phyloP scores from a whole-genome alignment of 2,888 invertebrate species.

The Linyphia triangularis region DNA sequence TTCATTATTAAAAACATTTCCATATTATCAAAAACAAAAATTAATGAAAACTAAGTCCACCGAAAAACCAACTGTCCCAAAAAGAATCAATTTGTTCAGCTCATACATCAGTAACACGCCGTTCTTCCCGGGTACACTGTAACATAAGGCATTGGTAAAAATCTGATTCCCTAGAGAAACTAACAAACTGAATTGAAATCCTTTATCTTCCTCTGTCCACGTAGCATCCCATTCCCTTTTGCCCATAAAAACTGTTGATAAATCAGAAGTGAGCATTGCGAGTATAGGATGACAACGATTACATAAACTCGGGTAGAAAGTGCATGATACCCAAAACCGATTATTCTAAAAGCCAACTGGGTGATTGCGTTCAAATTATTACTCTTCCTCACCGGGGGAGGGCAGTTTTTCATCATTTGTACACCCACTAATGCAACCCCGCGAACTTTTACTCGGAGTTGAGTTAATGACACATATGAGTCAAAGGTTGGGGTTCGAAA shows the following conservation, averaged over 20 bases:
- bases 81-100: too few species aligned
- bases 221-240: background rate
- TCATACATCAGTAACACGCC: too few species aligned
- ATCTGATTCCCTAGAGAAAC: too few species aligned
- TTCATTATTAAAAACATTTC: too few species aligned
- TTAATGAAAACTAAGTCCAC: too few species aligned
- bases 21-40: too few species aligned
- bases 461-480: constrained; percentile 53
- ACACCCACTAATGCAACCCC: constrained; percentile 18
- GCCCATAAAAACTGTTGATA: background rate
- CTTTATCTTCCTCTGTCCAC: background rate
- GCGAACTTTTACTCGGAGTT: constrained; percentile 24
- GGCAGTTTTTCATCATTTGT: constrained; percentile 51
- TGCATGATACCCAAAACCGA: constrained; percentile 45
- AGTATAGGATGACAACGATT: constrained; percentile 19
- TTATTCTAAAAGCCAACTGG: constrained; percentile 53
- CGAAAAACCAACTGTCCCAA: too few species aligned
- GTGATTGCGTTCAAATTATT: constrained; percentile 41
- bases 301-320: constrained; percentile 16
- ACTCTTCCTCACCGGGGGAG: constrained; percentile 8
- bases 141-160: too few species aligned
- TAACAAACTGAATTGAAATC: background rate
- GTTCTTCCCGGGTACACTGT: too few species aligned
- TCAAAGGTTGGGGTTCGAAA: constrained; percentile 47
- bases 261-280: background rate